A percentile compares a stretch with the other conserved stretches of the same genome.
phyloP scores from a whole-genome alignment of 2,113 vertebrate genomes.

The Anhinga rufa region DNA sequence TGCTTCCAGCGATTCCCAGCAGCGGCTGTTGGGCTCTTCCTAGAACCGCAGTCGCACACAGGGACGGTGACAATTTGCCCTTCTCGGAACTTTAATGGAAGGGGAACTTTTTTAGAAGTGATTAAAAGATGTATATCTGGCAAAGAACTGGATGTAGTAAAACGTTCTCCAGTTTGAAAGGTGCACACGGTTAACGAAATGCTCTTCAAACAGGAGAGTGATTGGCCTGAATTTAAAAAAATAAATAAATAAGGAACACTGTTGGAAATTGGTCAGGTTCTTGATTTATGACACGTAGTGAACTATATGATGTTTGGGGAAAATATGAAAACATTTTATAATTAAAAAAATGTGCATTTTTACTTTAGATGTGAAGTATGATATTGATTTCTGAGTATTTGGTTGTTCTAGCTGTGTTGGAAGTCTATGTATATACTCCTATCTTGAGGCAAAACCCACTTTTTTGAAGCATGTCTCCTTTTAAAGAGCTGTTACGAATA shows the following conservation, averaged over 20 bases:
- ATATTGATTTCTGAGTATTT: background rate
- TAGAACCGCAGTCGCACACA: background rate
- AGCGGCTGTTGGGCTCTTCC: background rate
- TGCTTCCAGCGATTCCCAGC: background rate
- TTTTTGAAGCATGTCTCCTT: background rate
- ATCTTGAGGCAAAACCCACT: rapidly evolving
- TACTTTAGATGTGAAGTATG: background rate
- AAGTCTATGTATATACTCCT: background rate
- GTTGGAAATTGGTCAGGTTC: background rate
- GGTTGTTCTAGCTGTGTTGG: background rate
- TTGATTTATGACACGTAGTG: background rate
- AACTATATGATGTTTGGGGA: background rate
- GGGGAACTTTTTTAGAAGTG: background rate
- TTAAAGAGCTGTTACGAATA: background rate
- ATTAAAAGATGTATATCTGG: background rate
- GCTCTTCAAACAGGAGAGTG: background rate
- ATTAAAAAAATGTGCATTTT: background rate
- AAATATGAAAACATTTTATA: background rate
- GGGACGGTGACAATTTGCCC: background rate
- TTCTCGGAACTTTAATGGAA: background rate
- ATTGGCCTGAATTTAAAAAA: background rate
- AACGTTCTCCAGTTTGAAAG: background rate
- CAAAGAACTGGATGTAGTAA: background rate
- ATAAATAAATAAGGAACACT: background rate
- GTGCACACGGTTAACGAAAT: background rate